Evolutionary conservation across 2,888 invertebrate species (phyloP).

Genomic region (Leptopilina syphax): DNA sequence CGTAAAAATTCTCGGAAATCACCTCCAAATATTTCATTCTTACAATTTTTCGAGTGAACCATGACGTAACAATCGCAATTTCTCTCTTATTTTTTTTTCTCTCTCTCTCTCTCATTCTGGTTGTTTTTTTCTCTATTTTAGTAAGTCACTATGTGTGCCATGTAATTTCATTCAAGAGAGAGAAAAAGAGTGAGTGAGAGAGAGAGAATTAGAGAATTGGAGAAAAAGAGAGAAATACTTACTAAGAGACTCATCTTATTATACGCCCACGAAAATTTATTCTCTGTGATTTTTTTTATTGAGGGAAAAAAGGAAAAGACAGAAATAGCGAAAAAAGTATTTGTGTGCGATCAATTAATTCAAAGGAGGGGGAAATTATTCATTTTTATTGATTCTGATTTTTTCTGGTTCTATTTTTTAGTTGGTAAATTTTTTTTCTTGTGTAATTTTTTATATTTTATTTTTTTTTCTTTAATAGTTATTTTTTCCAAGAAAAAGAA

Average conservation of each 20-base stretch:
- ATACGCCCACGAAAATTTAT: conserved; percentile 34
- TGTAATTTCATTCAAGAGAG: conserved; percentile 35
- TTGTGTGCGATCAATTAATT: too few species aligned
- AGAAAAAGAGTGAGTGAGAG: too few species aligned
- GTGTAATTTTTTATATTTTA: too few species aligned
- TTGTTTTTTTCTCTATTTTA: background rate
- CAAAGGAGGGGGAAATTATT: too few species aligned
- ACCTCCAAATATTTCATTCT: conserved; percentile 36
- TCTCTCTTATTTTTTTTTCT: background rate
- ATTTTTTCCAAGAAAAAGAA: too few species aligned
- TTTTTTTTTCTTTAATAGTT: too few species aligned
- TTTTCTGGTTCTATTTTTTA: too few species aligned
- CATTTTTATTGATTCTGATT: too few species aligned
- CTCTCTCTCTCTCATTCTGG: too few species aligned
- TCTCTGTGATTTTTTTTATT: conserved; percentile 36
- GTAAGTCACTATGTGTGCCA: conserved; percentile 38
- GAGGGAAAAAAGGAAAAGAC: background rate
- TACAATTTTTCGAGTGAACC: conserved; percentile 27
- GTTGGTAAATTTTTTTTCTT: too few species aligned
- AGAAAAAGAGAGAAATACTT: background rate
- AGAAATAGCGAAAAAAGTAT: too few species aligned
- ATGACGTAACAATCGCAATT: conserved; percentile 37
- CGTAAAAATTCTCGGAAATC: conserved; percentile 37
- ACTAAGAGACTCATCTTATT: conserved; percentile 24
- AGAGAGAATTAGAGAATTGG: too few species aligned